These are phyloP conservation scores for Mesopsocus fuscifrons DNA, from an alignment of 2,888 invertebrate genomes.

Conservation along the genomic window DNA sequence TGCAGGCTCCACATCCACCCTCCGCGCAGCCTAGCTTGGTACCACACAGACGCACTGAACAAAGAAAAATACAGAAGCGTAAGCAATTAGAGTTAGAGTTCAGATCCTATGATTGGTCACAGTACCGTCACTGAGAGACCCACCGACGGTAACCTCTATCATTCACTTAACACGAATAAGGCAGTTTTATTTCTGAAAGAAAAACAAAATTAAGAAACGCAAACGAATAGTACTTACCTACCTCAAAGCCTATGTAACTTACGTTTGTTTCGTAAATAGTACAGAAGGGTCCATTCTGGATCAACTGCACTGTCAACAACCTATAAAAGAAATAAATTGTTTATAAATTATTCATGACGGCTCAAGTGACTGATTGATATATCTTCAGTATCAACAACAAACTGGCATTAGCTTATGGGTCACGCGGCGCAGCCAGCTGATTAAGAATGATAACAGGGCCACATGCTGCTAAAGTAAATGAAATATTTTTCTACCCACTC, in stretches of 20 bases:
- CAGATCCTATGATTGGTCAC: background rate
- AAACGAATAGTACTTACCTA: no score
- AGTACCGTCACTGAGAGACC: background rate
- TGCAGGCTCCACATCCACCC: slow-evolving; percentile 90
- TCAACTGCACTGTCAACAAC: slow-evolving; percentile 50
- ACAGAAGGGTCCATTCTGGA: slow-evolving; percentile 67
- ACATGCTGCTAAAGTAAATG: no score
- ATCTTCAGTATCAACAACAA: background rate
- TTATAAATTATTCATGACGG: background rate
- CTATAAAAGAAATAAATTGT: slow-evolving; percentile 28
- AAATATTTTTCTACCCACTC: no score
- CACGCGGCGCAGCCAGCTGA: no score
- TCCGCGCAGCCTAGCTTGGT: slow-evolving; percentile 88
- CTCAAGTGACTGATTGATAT: background rate
- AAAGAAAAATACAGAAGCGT: slow-evolving; percentile 11
- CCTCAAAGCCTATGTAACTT: slow-evolving; percentile 21
- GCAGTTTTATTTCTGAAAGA: background rate
- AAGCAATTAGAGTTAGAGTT: slow-evolving; percentile 15
- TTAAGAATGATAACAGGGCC: no score
- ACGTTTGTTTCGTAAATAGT: slow-evolving; percentile 59
- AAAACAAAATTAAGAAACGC: background rate
- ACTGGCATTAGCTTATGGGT: background rate
- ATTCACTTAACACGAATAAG: background rate
- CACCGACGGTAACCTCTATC: no score
- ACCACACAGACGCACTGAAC: slow-evolving; percentile 53